Base-by-base conservation (phyloP, 2,888 invertebrate genomes). In the Drosophila leonis region DNA sequence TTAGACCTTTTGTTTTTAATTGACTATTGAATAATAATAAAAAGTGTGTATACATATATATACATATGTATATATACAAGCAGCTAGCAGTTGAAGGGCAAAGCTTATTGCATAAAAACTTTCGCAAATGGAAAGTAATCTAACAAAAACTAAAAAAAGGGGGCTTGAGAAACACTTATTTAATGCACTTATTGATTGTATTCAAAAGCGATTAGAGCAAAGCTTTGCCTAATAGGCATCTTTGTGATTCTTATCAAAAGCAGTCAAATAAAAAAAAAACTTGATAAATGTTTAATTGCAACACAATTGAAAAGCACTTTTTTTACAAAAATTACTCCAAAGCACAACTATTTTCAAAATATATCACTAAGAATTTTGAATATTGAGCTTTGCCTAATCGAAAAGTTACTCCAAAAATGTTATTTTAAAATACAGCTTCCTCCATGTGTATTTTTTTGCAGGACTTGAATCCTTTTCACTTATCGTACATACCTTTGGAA, bases 1-100 rank as follows among this genome's bases (percentile, higher is more conserved):
- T 69, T 37, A 51, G 27, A 76, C 59, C 41, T 49, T 64, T 61
- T 77, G 64, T 44, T 49, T 64, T 61, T 77, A 61, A 71, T 64
- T 76, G 59, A 4, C 37, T 35, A 68, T 57, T 60, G 29, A 64
- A 65, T 44, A 52, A 31, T 29, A 51, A n/a, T 13, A 72, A 33
- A 41, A 35, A 20, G 6, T 62, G 18, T 59, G 20, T 18, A 12
- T 37, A 29, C 4, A 27, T 18, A 12, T 37, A 29, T 24, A 4
- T 24, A 24, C 24, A 24, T n/a, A n/a, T 18, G 10, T 41, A 44
- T 1, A 7, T 8, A 1, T 13, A 15, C 12, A 13, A 24, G 9
- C 52, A 56, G 37, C 42, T 42, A 59, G 27, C 55, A 60, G 60
- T 35, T 72, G 57, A 77, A 77, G 59, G 74, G 41, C 52, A 46